These are phyloP conservation scores for Spheniscus mendiculus DNA, from an alignment of 2,113 vertebrate species.

Conservation along the genomic window DNA sequence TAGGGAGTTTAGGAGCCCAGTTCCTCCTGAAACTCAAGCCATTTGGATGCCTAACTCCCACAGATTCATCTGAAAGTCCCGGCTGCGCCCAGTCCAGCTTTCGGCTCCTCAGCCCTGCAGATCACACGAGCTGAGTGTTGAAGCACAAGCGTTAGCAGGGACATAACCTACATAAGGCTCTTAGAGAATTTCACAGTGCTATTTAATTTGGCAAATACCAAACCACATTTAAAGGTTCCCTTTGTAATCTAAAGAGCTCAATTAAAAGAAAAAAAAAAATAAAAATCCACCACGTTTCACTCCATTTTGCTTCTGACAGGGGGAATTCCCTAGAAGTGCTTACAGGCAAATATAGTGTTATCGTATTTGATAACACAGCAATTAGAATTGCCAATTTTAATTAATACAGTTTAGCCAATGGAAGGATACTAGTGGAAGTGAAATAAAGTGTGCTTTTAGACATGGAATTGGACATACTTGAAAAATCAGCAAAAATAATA, in stretches of 20 bases:
- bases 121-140: background rate
- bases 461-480: background rate
- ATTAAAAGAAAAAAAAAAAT: background rate
- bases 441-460: background rate
- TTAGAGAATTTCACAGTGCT: slow-evolving; percentile 24
- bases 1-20: background rate
- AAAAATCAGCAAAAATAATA: background rate
- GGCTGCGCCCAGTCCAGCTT: background rate
- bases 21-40: background rate
- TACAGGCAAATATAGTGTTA: background rate
- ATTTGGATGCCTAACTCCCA: background rate
- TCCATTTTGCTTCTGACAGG: background rate
- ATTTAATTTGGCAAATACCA: background rate
- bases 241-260: background rate
- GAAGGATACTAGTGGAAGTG: background rate
- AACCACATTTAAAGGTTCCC: background rate
- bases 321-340: background rate
- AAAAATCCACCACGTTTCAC: background rate
- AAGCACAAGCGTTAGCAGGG: background rate
- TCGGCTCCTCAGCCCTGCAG: background rate
- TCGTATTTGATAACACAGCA: background rate
- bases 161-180: background rate
- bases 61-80: background rate
- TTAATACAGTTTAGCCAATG: background rate
- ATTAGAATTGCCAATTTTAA: background rate